Percentiles rank a stretch among this genome's conserved stretches.
Evolutionary conservation across 2,888 invertebrate genomes (phyloP).

Genomic region (Thereva nobilitata): DNA sequence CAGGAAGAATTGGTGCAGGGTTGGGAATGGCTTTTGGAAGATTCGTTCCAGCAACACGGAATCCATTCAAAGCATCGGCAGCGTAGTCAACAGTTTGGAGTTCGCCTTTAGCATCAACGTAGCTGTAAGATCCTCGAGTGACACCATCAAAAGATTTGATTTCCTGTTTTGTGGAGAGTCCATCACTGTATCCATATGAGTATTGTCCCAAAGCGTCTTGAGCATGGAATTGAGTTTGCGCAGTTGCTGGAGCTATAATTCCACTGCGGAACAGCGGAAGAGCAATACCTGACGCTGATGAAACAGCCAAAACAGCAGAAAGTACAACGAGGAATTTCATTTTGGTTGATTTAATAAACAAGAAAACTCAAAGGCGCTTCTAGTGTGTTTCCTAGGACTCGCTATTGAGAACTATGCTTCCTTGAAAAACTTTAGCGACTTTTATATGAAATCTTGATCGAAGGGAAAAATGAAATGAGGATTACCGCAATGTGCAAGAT

Average conservation of each 20-base stretch:
- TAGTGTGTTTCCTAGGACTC: constrained; percentile 50
- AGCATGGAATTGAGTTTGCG: constrained; percentile 58
- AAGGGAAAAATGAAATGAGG: background rate
- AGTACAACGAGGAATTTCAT: constrained; percentile 52
- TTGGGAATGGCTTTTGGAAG: constrained; percentile 52
- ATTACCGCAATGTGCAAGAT: background rate
- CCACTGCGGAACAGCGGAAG: background rate
- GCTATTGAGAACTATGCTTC: constrained; percentile 45
- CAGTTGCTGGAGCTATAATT: background rate
- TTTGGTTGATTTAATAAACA: constrained; percentile 29
- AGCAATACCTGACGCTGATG: constrained; percentile 39
- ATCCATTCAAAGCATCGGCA: constrained; percentile 60
- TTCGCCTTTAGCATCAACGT: constrained; percentile 61
- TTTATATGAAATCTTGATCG: constrained; percentile 15
- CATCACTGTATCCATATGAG: constrained; percentile 62
- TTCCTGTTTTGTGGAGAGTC: constrained; percentile 62
- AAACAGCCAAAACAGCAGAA: constrained; percentile 46
- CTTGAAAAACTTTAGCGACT: background rate
- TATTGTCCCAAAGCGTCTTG: constrained; percentile 64
- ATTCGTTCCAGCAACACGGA: constrained; percentile 63
- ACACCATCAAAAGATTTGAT: constrained; percentile 60
- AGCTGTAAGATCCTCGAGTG: constrained; percentile 62
- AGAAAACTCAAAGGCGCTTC: constrained; percentile 45
- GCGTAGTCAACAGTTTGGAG: constrained; percentile 61
- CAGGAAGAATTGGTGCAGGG: constrained; percentile 41